A percentile compares a stretch with the other conserved stretches of the same genome.
Evolutionary conservation across 2,888 invertebrate species (phyloP).

Genomic region (Litoditis marina): DNA sequence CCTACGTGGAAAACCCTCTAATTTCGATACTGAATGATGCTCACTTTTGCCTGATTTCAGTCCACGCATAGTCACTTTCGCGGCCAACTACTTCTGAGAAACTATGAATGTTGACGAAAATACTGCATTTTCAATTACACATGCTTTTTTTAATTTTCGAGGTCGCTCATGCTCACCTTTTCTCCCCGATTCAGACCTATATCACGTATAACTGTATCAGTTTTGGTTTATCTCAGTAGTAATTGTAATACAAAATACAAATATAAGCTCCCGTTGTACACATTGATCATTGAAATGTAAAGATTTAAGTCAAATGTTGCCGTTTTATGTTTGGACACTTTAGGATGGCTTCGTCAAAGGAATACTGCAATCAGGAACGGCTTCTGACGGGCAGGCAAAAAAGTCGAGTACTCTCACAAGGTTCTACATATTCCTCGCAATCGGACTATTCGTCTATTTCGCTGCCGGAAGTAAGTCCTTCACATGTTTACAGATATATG

Average conservation of each 20-base stretch:
- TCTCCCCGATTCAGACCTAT: neutral
- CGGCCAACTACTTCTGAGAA: neutral
- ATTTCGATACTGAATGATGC: no score
- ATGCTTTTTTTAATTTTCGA: no score
- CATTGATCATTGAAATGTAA: neutral
- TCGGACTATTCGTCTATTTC: conserved; percentile 41
- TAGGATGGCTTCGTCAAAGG: conserved; percentile 54
- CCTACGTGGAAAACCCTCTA: no score
- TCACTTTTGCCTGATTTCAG: no score
- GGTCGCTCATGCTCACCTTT: no score
- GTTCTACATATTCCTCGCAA: conserved; percentile 45
- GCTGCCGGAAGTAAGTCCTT: conserved; percentile 41
- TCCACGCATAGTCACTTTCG: no score
- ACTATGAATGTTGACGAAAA: no score
- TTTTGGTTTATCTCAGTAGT: neutral
- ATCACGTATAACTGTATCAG: neutral
- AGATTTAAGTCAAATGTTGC: neutral
- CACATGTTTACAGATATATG: neutral
- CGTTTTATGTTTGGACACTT: no score
- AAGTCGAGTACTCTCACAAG: conserved; percentile 41
- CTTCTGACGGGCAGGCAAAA: conserved; percentile 24
- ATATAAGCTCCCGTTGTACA: neutral
- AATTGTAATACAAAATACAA: neutral
- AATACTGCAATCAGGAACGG: conserved; percentile 25
- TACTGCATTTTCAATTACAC: conserved; percentile 7